Evolutionary conservation across 2,113 vertebrate species (phyloP), one percentile per base, ranked within the genome.

Genomic region (Erythrolamprus reginae): DNA sequence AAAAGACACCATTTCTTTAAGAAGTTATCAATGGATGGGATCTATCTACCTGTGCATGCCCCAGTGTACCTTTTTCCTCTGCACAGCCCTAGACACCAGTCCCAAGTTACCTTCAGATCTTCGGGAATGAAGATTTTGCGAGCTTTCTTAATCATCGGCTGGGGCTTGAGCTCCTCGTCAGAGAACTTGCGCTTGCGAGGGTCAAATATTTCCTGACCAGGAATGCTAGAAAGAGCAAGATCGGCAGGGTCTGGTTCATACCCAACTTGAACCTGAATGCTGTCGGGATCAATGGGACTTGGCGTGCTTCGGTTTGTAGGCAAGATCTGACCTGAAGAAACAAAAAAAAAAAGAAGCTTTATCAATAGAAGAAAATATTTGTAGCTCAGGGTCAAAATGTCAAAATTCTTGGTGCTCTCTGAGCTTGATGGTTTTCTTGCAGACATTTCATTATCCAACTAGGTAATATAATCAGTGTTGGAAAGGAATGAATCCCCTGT

Each of bases 101-200:
- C 96, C 98, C 97, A 97, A 98, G 92, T 98, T 97, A 99, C 99
- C 99, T 99, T 99, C 97, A 99, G 95, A 95, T 98, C 98, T 0
- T 99, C 99, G 0, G 99, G 98, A 91, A 99, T 99, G 97, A 99
- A 99, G 95, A 99, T 96, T 96, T 99, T 99, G 89, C 98, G 98
- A 26, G 99, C 99, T 93, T 99, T 99, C 96, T 99, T 99, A 95
- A 99, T 99, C 98, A 99, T 99, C 17, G 99, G 99, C 95, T 99
- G 99, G 0, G 99, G 99, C 92, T 99, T 99, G 93, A 99, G 98
- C 96, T 99, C 99, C 91, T 99, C 99, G 5, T 98, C 98, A 0
- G 98, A 98, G 96, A 99, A 99, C 91, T 99, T 99, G 97, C 98
- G 98, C 90, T 99, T 99, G 86, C 99, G 97, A 45, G 99, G 99